These are phyloP conservation scores for Bucorvus abyssinicus DNA, from an alignment of 2,797 vertebrate genomes.

Conservation along the genomic window DNA sequence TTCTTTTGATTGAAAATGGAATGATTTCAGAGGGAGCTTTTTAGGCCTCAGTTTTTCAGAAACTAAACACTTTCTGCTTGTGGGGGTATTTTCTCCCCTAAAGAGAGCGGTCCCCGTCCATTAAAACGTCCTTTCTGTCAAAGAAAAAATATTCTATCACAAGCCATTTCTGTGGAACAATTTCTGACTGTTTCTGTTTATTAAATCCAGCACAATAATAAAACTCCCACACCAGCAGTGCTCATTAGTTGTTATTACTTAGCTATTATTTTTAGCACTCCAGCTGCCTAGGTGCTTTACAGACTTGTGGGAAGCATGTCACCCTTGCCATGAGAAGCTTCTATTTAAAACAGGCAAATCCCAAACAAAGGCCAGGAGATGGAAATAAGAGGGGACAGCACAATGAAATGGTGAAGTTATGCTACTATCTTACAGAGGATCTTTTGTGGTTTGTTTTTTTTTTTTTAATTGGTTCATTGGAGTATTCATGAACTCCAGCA, in stretches of 20 bases:
- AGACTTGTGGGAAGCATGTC: background rate
- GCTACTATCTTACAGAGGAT: background rate
- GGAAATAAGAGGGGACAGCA: background rate
- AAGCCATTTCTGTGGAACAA: background rate
- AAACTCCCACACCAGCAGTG: background rate
- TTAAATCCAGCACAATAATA: background rate
- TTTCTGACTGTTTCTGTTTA: background rate
- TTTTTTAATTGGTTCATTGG: background rate
- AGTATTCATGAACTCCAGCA: background rate
- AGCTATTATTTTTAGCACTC: background rate
- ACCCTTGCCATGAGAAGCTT: background rate
- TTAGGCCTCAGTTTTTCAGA: background rate
- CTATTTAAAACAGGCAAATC: background rate
- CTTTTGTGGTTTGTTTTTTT: background rate
- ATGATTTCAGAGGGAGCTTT: background rate
- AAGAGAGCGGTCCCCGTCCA: background rate
- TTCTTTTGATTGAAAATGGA: background rate
- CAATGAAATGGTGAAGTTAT: background rate
- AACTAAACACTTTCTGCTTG: background rate
- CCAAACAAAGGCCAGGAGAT: background rate
- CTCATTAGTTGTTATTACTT: background rate
- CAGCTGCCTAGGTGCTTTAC: background rate
- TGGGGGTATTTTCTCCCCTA: accelerated
- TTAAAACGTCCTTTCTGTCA: background rate
- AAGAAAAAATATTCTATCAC: background rate